Evolutionary conservation across 2,888 invertebrate species (phyloP), one percentile per base, ranked within the genome.

Genomic region (Torymus tubicola): DNA sequence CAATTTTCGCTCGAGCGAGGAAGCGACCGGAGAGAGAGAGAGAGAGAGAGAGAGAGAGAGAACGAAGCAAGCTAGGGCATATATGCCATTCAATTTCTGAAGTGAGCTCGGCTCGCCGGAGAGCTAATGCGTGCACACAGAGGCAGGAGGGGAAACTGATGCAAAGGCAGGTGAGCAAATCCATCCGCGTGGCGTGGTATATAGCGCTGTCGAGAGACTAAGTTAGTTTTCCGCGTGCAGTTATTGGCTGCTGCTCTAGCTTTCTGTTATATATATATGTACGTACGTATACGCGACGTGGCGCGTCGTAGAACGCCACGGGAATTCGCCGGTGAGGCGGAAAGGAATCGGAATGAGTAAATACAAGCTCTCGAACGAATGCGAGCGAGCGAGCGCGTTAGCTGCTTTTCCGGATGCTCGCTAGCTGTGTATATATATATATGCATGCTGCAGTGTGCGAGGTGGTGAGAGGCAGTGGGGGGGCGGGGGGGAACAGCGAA

Each of bases 1-100:
- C 58, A 70, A 70, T 70, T 70, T 70, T 60, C 58, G 31, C 58
- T 70, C 42, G 50, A 42, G 55, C 42, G 42, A 42, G n/a, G n/a
- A n/a, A n/a, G 42, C 31, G 31, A 31, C 31, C 4, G 31, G 31
- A 31, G 31, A 31, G 31, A 31, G 31, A 5, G 31, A n/a, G n/a
- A n/a, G n/a, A n/a, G n/a, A n/a, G n/a, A n/a, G 21, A 21, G 21
- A 21, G 21, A 21, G 21, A 21, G 21, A 21, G 21, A 21, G 21
- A 21, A 2, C 1, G 21, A 21, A 21, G 1, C 1, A 21, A 42
- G 42, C 42, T 42, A 8, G 42, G 42, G 42, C 42, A 42, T 42
- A 8, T 42, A 42, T 42, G 42, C 42, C 42, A 42, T 57, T 69
- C 68, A 21, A 58, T 16, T 70, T 70, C 58, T n/a, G 65, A n/a